Base-by-base conservation (phyloP, 2,888 invertebrate genomes). In the Cheilosia pagana region DNA sequence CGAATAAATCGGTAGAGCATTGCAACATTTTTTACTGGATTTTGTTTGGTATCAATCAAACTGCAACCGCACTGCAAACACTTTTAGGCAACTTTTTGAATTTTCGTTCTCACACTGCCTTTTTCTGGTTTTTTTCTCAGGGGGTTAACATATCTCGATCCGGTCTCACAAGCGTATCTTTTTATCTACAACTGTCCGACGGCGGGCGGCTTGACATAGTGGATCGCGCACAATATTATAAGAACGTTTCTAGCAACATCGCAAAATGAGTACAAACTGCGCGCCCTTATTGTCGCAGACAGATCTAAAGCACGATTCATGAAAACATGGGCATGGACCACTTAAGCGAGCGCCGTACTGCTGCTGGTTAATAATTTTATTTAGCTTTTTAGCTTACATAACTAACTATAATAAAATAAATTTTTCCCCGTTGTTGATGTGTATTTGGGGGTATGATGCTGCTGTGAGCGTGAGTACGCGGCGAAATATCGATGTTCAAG, bases 291-390 rank as follows among this genome's bases (percentile, higher is more conserved):
- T 81, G 76, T 70, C 75, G 75, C 81, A 76, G 76, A 81, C 75
- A 70, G 53, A 76, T 75, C 81, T 43, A 55, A 62, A 75, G 62
- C 60, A 81, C 71, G 81, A 85, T 62, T 85, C 79, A 81, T 81
- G 45, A 81, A 85, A 85, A 76, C 75, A 79, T 79, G 70, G 39
- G 39, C 62, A 81, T 79, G 81, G 81, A 85, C 76, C 81, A 75
- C 79, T 81, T 85, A 75, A 75, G 65, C 71, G 81, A 79, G 81
- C 85, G 70, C 75, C 70, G 75, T 71, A 70, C 45, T 60, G 75
- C 53, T 75, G 75, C 31, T 62, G 81, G 76, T 81, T 85, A 85
- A 85, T 85, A 81, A 85, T 81, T 85, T 85, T 85, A 85, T 85
- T 85, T 85, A 85, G 85, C 81, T 85, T 71, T 79, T 35, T 57